Percentiles rank a stretch among this genome's conserved stretches.
Evolutionary conservation across 2,113 vertebrate genomes (phyloP).

Genomic region (Sciurus niger): DNA sequence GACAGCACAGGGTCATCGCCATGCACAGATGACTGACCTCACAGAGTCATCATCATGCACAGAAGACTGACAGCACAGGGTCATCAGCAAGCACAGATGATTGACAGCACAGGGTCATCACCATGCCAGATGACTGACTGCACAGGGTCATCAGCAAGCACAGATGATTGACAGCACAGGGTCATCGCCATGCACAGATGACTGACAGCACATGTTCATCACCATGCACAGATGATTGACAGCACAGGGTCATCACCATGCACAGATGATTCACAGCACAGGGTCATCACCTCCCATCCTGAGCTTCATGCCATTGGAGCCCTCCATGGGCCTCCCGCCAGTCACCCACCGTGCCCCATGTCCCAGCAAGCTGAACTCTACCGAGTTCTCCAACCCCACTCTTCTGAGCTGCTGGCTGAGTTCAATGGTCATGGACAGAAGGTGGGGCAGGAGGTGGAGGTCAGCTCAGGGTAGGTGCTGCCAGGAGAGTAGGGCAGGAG

Average conservation of each 20-base stretch:
- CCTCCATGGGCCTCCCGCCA: rapidly evolving
- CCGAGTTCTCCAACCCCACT: not conserved
- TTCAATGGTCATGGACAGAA: not conserved
- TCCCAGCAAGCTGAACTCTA: not conserved
- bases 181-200: too few species aligned
- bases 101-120: not conserved
- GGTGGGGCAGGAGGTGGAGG: not conserved
- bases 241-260: too few species aligned
- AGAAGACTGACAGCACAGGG: too few species aligned
- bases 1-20: not conserved
- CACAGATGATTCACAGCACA: too few species aligned
- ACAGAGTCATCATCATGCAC: too few species aligned
- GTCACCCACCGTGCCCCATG: not conserved
- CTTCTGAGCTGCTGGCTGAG: not conserved
- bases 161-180: too few species aligned
- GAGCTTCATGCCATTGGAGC: rapidly evolving
- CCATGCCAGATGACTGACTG: too few species aligned
- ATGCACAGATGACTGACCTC: too few species aligned
- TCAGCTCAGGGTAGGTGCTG: not conserved
- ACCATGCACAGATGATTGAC: too few species aligned
- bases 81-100: too few species aligned
- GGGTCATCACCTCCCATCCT: not conserved
- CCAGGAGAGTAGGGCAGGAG: not conserved
- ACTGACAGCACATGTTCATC: too few species aligned
- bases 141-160: too few species aligned